Evolutionary conservation across 2,797 vertebrate genomes (phyloP).

Genomic region (Coluber constrictor): DNA sequence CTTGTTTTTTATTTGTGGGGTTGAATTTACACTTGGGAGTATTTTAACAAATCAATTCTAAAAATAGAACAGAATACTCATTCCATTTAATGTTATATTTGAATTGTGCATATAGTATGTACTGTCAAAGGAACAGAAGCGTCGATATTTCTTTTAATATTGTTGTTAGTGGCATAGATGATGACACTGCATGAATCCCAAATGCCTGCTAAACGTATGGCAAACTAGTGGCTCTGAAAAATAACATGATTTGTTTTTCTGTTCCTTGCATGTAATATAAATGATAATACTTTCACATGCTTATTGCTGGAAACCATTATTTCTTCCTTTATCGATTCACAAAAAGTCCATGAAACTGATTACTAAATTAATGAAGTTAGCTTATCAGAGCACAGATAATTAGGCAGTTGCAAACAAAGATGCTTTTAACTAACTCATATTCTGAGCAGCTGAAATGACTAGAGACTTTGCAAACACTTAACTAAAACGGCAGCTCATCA

Average conservation of each 20-base stretch:
- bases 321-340: background rate
- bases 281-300: background rate
- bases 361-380: background rate
- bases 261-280: background rate
- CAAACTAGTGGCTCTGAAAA: background rate
- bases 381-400: background rate
- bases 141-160: background rate
- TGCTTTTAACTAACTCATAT: background rate
- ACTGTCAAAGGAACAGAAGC: background rate
- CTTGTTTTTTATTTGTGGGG: conserved; percentile 9
- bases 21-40: background rate
- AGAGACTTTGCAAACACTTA: background rate
- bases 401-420: background rate
- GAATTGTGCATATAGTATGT: background rate
- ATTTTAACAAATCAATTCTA: background rate
- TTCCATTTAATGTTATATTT: background rate
- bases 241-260: background rate
- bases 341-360: background rate
- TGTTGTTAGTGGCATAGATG: background rate
- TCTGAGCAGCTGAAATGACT: background rate
- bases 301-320: background rate
- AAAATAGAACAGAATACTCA: background rate
- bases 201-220: background rate
- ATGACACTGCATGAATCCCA: background rate
- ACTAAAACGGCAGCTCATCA: background rate